Base-by-base conservation (phyloP, 2,888 invertebrate species). In the Eupithecia subumbrata region DNA sequence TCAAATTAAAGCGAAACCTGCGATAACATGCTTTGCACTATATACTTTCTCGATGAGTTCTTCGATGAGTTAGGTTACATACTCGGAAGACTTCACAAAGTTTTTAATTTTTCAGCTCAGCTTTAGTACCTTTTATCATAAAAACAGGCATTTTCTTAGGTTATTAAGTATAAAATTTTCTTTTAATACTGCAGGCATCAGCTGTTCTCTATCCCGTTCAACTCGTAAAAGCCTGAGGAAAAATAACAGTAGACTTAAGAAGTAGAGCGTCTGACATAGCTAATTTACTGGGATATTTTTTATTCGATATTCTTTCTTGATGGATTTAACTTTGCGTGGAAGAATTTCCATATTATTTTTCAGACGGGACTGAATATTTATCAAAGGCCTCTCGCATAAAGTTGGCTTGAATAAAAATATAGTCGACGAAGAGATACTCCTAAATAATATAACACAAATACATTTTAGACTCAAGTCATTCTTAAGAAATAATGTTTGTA, bases 221-320 rank as follows among this genome's bases (percentile, higher is more conserved):
- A 5, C 40, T 71, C 64, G 30, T 71, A 71, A 71, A 71, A 63
- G 30, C 14, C 63, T 43, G 25, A 34, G 60, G 16, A 45, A 43
- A 48, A 64, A 34, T 64, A 34, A 8, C 37, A 60, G 37, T 56
- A 43, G 48, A 25, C 30, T 71, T 71, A 25, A 8, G 2, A 63
- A 34, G 18, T 34, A 11, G 34, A 64, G 30, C 34, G 64, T 64
- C 63, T 64, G 71, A 18, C 63, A 71, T 7, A 37, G 60, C 18
- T 22, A 25, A 71, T 71, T 71, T 34, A 43, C 30, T 43, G 60
- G 22, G 30, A 71, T 18, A 45, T 14, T 16, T 63, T 71, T 45
- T 71, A 71, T 71, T 34, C 8, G 60, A 60, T 25, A 56, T 18
- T 60, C 25, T 16, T 40, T 56, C 34, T 64, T 34, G 34, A 16